Percentiles rank a stretch among this genome's conserved stretches.
phyloP scores from a whole-genome alignment of 2,113 vertebrate species.

The Pyrgilauda ruficollis region DNA sequence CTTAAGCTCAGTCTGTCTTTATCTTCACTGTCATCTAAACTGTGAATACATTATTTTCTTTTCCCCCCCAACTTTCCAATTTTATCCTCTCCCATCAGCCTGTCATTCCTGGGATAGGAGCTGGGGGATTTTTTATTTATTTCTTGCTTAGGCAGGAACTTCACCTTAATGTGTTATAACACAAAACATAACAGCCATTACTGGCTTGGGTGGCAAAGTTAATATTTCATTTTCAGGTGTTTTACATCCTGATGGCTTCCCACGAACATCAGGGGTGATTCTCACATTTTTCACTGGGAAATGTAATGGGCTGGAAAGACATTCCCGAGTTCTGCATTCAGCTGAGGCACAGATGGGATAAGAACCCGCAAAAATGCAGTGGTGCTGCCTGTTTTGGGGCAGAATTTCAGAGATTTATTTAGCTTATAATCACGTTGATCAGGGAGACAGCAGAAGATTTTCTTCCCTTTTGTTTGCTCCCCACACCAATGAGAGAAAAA shows the following conservation, averaged over 20 bases:
- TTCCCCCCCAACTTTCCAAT: not conserved
- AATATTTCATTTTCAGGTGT: slow-evolving; percentile 67
- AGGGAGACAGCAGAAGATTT: not conserved
- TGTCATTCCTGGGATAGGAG: slow-evolving; percentile 20
- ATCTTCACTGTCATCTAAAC: slow-evolving; percentile 66
- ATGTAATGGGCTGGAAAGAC: slow-evolving; percentile 69
- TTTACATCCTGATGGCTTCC: slow-evolving; percentile 51
- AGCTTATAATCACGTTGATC: not conserved
- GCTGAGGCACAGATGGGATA: slow-evolving; percentile 18
- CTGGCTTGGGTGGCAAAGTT: slow-evolving; percentile 30
- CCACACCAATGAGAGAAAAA: not conserved
- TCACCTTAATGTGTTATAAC: slow-evolving; percentile 39
- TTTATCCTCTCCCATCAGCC: slow-evolving; percentile 24
- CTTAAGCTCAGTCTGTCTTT: slow-evolving; percentile 64
- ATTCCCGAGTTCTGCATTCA: not conserved
- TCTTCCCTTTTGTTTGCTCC: not conserved
- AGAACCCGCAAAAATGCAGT: not conserved
- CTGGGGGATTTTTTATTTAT: not conserved
- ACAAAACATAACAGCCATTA: slow-evolving; percentile 34
- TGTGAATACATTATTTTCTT: not conserved
- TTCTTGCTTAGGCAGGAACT: not conserved
- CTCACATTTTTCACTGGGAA: slow-evolving; percentile 42
- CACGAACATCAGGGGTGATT: slow-evolving; percentile 55
- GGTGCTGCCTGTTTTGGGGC: slow-evolving; percentile 8
- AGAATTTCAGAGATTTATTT: not conserved